A percentile compares a stretch with the other conserved stretches of the same genome.
These are phyloP conservation scores for Cephus pygmeus DNA, from an alignment of 2,888 invertebrate genomes.

Conservation along the genomic window DNA sequence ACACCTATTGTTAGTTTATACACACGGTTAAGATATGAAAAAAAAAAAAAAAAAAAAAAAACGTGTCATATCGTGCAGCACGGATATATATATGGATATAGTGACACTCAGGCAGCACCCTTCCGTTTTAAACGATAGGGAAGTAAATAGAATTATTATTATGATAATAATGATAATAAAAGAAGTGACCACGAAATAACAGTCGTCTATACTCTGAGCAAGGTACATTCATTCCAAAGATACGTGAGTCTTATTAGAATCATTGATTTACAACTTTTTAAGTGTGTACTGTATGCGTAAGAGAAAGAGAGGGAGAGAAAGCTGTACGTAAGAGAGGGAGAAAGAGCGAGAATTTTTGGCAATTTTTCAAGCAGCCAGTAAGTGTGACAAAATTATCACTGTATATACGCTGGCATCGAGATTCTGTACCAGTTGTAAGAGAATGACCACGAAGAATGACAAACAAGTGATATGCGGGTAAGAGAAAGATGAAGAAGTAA, in stretches of 20 bases:
- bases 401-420: neutral
- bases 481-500: neutral
- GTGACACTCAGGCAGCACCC: neutral
- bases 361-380: too few species aligned
- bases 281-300: neutral
- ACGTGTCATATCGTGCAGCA: neutral
- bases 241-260: neutral
- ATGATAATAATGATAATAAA: neutral
- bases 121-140: neutral
- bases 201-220: neutral
- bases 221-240: neutral
- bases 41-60: neutral
- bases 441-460: neutral
- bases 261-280: neutral
- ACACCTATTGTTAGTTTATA: neutral
- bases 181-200: neutral
- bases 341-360: too few species aligned
- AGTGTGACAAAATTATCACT: neutral
- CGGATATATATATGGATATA: neutral
- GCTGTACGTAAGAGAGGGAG: too few species aligned
- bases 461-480: neutral
- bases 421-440: neutral
- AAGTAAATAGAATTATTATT: neutral
- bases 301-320: neutral
- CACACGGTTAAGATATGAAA: neutral